phyloP scores from a whole-genome alignment of 2,888 invertebrate species.

The Habrosyne pyritoides region DNA sequence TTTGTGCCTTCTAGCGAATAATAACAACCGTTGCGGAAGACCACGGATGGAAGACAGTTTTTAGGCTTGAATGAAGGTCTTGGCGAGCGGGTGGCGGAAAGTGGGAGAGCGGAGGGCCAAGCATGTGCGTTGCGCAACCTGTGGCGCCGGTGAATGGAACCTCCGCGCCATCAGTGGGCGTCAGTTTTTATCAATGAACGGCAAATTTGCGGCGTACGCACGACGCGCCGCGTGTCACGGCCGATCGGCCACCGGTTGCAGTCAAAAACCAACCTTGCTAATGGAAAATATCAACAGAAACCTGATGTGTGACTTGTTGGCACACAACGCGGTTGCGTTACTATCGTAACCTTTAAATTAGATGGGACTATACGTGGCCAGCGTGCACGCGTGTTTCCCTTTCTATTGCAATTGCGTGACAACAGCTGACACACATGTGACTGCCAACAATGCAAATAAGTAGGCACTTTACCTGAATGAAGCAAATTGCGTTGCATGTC shows the following conservation, averaged over 20 bases:
- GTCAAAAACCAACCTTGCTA: conserved; percentile 61
- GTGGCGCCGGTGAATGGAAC: conserved; percentile 78
- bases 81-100: conserved; percentile 30
- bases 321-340: conserved; percentile 27
- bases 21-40: conserved; percentile 53
- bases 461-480: not conserved
- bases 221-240: conserved; percentile 70
- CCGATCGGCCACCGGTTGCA: conserved; percentile 46
- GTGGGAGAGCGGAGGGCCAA: conserved; percentile 44
- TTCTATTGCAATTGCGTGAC: conserved; percentile 8
- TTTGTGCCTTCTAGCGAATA: conserved; percentile 19
- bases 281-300: conserved; percentile 67
- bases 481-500: conserved; percentile 13
- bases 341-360: conserved; percentile 16
- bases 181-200: conserved; percentile 81
- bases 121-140: conserved; percentile 72
- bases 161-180: conserved; percentile 67
- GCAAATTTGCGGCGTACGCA: conserved; percentile 78
- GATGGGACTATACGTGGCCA: conserved; percentile 10
- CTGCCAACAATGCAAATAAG: conserved; percentile 5
- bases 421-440: conserved; percentile 8
- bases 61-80: conserved; percentile 57
- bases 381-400: not conserved
- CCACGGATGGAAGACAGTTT: conserved; percentile 16
- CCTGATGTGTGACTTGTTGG: conserved; percentile 37